phyloP scores from a whole-genome alignment of 23 tunicate species.

The Clavelina lepadiformis region DNA sequence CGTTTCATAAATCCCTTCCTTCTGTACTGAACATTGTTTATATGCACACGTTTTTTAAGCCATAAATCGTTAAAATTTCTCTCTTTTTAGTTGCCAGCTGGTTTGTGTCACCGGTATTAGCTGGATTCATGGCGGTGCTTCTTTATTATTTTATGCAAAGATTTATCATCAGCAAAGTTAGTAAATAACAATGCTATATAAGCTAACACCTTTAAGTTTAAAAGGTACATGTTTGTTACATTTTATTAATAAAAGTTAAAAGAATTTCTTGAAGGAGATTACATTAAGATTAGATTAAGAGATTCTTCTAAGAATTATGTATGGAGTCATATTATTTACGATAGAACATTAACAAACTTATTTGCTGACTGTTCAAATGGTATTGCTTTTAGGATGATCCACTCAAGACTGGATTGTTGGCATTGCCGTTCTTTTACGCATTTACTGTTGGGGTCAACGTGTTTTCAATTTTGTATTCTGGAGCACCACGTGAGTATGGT shows the following conservation, averaged over 20 bases:
- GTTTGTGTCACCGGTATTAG: conserved; percentile 85
- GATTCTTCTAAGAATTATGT: no score
- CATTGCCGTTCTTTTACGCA: conserved; percentile 77
- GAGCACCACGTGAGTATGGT: conserved; percentile 84
- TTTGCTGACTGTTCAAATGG: not conserved
- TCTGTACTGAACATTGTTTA: no score
- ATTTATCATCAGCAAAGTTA: conserved; percentile 42
- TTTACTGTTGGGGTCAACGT: conserved; percentile 61
- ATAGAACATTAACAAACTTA: not conserved
- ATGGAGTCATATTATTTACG: no score
- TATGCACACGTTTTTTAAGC: no score
- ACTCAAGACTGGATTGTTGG: conserved; percentile 24
- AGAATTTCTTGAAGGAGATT: no score
- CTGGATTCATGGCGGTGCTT: conserved; percentile 76
- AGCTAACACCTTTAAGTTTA: no score
- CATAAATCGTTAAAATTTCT: not conserved
- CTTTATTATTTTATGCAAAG: conserved; percentile 48
- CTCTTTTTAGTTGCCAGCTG: conserved; percentile 79
- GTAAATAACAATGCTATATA: not conserved
- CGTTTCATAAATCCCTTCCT: no score
- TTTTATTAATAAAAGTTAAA: no score
- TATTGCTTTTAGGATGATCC: conserved; percentile 55
- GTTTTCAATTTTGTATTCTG: conserved; percentile 82
- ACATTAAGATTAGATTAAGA: no score
- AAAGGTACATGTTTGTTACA: no score